Percentiles rank a stretch among this genome's conserved stretches.
Conservation (phyloP, 2,113 vertebrate genomes). For the Xiphorhynchus elegans region DNA sequence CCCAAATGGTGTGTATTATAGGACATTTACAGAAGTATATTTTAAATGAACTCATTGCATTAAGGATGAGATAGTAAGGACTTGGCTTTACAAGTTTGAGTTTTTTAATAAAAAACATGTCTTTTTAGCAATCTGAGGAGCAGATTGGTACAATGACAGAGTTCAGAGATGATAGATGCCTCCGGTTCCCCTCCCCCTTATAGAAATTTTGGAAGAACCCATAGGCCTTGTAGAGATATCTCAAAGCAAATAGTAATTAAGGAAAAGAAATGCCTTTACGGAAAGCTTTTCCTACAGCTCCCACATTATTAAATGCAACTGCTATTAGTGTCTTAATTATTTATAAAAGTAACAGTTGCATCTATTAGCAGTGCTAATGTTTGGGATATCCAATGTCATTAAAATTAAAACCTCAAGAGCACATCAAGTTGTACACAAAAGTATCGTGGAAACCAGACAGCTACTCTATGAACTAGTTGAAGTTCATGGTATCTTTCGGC, state of each 20-base stretch:
- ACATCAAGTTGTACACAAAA: not conserved
- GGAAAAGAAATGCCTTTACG: fast-evolving
- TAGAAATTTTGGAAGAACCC: not conserved
- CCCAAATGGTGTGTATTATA: not conserved
- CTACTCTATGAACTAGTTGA: not conserved
- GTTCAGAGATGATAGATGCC: not conserved
- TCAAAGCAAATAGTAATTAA: not conserved
- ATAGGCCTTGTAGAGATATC: not conserved
- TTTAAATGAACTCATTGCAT: not conserved
- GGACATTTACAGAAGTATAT: not conserved
- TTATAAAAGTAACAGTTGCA: not conserved
- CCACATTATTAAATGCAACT: not conserved
- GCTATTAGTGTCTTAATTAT: not conserved
- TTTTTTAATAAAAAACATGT: not conserved
- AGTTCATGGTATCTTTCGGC: not conserved
- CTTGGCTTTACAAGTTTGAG: not conserved
- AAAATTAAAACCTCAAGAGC: not conserved
- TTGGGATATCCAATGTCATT: not conserved
- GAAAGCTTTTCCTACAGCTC: not conserved
- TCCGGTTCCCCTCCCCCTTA: not conserved
- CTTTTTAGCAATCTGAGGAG: not conserved
- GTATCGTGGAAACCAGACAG: not conserved
- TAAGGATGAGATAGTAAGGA: not conserved
- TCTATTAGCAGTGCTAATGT: not conserved
- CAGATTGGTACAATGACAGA: fast-evolving